A percentile compares a stretch with the other conserved stretches of the same genome.
phyloP scores from a whole-genome alignment of 2,113 vertebrate genomes.

The Polypterus bichir region DNA sequence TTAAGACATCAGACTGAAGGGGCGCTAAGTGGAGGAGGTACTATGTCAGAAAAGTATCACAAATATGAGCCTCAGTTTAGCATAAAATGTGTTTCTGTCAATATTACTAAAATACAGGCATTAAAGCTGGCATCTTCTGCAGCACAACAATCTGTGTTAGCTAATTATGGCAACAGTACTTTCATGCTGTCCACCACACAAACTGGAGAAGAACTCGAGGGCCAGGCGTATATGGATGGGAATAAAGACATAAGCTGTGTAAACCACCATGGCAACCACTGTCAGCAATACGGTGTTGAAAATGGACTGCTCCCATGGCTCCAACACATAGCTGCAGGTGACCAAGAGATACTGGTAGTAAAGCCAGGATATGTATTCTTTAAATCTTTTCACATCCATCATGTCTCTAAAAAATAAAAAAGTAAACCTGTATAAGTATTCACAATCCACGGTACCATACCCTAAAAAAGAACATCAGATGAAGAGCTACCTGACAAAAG shows the following conservation, averaged over 20 bases:
- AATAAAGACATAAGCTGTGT: constrained; percentile 88
- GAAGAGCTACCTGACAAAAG: no score
- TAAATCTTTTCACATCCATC: constrained; percentile 72
- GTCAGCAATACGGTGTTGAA: constrained; percentile 78
- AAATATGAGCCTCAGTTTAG: no score
- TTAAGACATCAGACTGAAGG: no score
- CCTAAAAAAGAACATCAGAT: no score
- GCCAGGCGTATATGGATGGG: constrained; percentile 83
- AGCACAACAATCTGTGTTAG: constrained; percentile 29
- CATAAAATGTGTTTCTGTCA: no score
- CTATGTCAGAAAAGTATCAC: no score
- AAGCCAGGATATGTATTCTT: constrained; percentile 80
- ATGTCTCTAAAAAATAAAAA: constrained; percentile 7
- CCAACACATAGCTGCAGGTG: constrained; percentile 85
- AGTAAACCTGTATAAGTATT: not conserved
- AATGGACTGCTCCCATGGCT: constrained; percentile 90
- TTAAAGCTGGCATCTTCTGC: not conserved
- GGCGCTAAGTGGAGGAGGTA: no score
- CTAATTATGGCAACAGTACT: constrained; percentile 50
- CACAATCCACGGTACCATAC: no score
- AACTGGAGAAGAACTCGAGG: constrained; percentile 76
- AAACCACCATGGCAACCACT: constrained; percentile 77
- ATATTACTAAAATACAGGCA: no score
- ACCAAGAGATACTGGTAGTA: constrained; percentile 96
- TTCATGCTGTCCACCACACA: constrained; percentile 59